Conservation (phyloP, 1,140 invertebrate genomes). For the Trigoniulus corallinus region DNA sequence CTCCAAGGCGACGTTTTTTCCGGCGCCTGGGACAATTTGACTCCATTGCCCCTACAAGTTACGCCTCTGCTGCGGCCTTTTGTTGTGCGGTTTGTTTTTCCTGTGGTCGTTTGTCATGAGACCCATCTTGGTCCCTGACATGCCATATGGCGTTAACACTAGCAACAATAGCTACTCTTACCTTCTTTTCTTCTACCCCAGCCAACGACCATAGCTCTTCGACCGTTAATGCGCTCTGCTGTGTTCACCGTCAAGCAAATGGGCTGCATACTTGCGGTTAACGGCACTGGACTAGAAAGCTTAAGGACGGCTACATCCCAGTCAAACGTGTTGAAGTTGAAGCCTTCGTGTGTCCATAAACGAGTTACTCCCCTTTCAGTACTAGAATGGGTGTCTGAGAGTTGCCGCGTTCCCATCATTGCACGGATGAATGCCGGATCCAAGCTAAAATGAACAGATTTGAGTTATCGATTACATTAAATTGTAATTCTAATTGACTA, state of each 20-base stretch:
- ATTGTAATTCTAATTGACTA: background rate
- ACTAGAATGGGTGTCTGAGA: background rate
- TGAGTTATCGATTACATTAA: background rate
- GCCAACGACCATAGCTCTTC: background rate
- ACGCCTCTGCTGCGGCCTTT: no score
- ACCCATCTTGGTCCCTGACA: no score
- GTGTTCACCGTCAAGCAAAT: background rate
- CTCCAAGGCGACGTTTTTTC: background rate
- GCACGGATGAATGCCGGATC: background rate
- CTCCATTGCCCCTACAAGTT: no score
- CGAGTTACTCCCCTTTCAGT: background rate
- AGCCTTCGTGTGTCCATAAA: background rate
- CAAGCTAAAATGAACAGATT: background rate
- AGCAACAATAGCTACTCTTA: no score
- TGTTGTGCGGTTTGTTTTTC: no score
- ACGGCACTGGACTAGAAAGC: background rate
- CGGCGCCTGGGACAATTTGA: no score
- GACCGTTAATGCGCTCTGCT: background rate
- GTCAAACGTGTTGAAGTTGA: constrained; percentile 1
- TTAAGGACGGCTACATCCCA: background rate
- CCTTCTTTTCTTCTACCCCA: background rate
- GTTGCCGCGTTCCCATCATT: background rate
- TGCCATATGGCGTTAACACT: no score
- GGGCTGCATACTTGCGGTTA: background rate
- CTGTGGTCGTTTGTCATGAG: no score